Evolutionary conservation across 2,888 invertebrate genomes (phyloP).

Genomic region (Steinernema scapterisci): DNA sequence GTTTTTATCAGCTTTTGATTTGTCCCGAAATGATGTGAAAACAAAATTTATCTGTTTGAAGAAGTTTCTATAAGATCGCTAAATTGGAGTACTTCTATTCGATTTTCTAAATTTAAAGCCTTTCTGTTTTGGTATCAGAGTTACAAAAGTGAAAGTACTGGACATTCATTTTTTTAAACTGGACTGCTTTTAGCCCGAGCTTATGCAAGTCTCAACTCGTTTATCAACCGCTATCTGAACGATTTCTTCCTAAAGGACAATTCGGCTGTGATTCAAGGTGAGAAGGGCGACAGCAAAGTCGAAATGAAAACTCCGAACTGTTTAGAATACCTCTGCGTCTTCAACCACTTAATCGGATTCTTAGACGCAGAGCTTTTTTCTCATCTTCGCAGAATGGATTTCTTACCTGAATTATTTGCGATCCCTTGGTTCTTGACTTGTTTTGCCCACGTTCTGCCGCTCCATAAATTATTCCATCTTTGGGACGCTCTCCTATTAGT

Average conservation of each 20-base stretch:
- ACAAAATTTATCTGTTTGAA: no score
- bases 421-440: constrained; percentile 61
- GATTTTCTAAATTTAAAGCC: no score
- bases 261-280: constrained; percentile 85
- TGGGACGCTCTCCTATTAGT: constrained; percentile 96
- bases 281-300: constrained; percentile 2
- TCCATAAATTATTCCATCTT: constrained; percentile 93
- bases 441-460: constrained; percentile 88
- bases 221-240: constrained; percentile 93
- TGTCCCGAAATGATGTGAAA: no score
- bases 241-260: constrained; percentile 97
- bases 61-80: no score
- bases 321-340: constrained; percentile 89
- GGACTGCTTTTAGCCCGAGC: constrained; percentile 78
- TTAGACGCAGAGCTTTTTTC: constrained; percentile 90
- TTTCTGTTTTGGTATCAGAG: no score
- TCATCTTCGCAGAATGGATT: constrained; percentile 88
- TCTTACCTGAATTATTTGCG: constrained; percentile 79
- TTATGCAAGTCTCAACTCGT: constrained; percentile 89
- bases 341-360: constrained; percentile 92
- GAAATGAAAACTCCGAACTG: not conserved
- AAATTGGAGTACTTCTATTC: no score
- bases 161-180: no score
- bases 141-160: no score
- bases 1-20: constrained; percentile 19